Base-by-base conservation (phyloP, 2,113 vertebrate genomes). In the Crocuta crocuta region DNA sequence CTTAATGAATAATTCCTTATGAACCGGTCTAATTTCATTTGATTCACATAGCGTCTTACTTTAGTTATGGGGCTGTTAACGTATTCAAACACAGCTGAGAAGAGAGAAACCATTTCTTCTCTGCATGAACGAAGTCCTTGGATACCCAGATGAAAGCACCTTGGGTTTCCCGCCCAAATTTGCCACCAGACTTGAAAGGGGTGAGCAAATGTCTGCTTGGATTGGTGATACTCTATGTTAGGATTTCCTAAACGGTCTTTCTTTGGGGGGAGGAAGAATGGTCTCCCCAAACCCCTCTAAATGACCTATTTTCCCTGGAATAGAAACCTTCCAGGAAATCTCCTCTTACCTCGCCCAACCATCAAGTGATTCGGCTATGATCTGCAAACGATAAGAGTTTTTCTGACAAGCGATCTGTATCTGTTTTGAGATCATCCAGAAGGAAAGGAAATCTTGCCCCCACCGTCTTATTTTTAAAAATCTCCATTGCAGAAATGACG, bases 401-500 rank as follows among this genome's bases (percentile, higher is more conserved):
- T 84, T 91, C 79, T 89, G 71, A 50, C 16, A 74, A 65, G 84
- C 74, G 91, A 50, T 82, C 73, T 63, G n/a, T 76, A 33, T 95
- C 85, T 82, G 24, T 65, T 70, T 91, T 86, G 76, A 91, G 78
- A 68, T 96, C n/a, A 83, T 79, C 73, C 26, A 55, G 10, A 35
- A 84, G 76, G 48, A 87, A 95, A 89, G 23, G 79, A 89, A 93
- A 85, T 73, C 89, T 92, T 10, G 0, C 71, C 58, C 84, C 74
- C 45, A 81, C 79, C 19, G 66, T 87, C 81, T 94, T 84, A 48
- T 39, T 63, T 85, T 68, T 92, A 2, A 1, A 24, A 68, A 71
- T 88, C 74, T 94, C 68, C 74, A 33, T 89, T 86, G 91, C 79
- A 61, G 81, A 97, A 86, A 91, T 50, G 39, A 74, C 91, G n/a